Conservation (phyloP, 2,797 vertebrate species). For the Argyrosomus regius region DNA sequence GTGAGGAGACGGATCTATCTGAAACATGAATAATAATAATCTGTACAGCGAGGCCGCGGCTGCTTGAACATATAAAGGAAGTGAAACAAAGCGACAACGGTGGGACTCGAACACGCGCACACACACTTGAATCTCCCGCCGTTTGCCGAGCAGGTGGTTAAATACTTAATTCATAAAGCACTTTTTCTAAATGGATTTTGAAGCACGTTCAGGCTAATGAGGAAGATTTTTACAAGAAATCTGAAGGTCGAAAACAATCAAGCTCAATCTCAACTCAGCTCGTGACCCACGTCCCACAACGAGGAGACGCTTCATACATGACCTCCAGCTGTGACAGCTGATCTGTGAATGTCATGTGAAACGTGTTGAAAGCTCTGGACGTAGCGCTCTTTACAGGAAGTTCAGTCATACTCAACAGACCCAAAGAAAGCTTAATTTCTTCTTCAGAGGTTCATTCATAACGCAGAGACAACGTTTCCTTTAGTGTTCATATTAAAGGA, state of each 20-base stretch:
- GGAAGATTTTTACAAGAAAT: slow-evolving; percentile 5
- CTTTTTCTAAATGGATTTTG: slow-evolving; percentile 5
- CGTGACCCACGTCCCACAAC: no score
- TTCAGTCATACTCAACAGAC: no score
- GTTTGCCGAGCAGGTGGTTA: background rate
- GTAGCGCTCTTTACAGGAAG: no score
- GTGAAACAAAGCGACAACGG: slow-evolving; percentile 11
- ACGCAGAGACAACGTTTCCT: no score
- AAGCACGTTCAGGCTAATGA: no score
- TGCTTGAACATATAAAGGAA: slow-evolving; percentile 18
- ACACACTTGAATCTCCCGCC: background rate
- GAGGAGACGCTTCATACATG: no score
- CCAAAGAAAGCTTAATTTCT: no score
- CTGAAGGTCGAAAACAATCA: background rate
- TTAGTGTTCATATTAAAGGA: no score
- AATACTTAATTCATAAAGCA: slow-evolving; percentile 32
- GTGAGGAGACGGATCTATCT: background rate
- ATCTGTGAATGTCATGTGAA: no score
- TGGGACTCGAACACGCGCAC: background rate
- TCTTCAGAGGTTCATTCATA: no score
- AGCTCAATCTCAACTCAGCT: background rate
- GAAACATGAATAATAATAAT: background rate
- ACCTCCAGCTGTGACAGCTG: no score
- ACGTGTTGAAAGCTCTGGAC: no score
- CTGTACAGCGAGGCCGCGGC: background rate